Evolutionary conservation across 2,113 vertebrate genomes (phyloP).

Genomic region (Vulpes vulpes): DNA sequence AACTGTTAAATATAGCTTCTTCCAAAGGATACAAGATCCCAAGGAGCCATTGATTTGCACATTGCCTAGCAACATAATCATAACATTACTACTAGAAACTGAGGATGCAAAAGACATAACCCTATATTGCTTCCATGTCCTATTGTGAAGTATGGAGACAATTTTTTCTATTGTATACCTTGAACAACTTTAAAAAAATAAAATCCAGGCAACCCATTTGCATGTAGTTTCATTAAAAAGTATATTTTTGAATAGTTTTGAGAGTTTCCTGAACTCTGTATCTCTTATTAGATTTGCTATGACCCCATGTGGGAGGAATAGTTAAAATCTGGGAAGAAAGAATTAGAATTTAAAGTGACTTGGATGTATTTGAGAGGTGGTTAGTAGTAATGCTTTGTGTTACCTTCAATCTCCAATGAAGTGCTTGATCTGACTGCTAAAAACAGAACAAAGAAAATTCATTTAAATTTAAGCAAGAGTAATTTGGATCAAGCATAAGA

Average conservation of each 20-base stretch:
- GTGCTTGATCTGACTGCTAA: conserved; percentile 59
- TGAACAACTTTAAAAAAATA: not conserved
- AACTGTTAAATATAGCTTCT: conserved; percentile 77
- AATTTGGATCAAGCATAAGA: conserved; percentile 66
- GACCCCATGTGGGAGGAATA: not conserved
- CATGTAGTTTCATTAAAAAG: conserved; percentile 14
- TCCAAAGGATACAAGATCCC: conserved; percentile 43
- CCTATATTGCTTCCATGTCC: not conserved
- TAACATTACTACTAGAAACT: conserved; percentile 70
- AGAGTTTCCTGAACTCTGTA: not conserved
- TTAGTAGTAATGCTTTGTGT: not conserved
- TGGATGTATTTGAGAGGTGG: conserved; percentile 37
- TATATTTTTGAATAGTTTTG: conserved; percentile 7
- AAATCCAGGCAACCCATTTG: not conserved
- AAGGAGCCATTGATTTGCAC: conserved; percentile 76
- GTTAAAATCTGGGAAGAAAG: not conserved
- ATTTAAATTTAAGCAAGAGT: conserved; percentile 63
- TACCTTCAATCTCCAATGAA: conserved; percentile 14
- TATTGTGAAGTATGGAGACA: not conserved
- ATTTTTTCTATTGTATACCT: not conserved
- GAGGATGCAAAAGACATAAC: conserved; percentile 47
- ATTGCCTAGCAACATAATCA: conserved; percentile 77
- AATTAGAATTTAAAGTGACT: conserved; percentile 39
- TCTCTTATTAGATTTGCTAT: not conserved
- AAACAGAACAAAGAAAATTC: conserved; percentile 69